These are phyloP conservation scores for Betta splendens DNA, from an alignment of 2,797 vertebrate species.

Conservation along the genomic window DNA sequence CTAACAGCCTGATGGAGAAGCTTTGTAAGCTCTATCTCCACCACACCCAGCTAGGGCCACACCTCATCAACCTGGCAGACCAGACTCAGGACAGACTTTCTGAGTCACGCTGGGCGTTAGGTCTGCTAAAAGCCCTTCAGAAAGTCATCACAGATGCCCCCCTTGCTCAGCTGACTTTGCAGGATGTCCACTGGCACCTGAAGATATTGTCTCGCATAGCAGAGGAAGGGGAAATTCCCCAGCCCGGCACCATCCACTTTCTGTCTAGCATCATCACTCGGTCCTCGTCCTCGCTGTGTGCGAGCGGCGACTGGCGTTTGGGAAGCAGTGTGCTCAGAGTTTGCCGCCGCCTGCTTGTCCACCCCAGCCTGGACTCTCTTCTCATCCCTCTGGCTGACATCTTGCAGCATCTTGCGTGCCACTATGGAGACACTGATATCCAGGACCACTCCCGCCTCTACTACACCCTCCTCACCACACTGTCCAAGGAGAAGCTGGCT, in stretches of 20 bases:
- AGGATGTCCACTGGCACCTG: slow-evolving; percentile 83
- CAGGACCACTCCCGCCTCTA: slow-evolving; percentile 88
- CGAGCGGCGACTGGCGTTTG: slow-evolving; percentile 78
- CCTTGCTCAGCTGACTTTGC: slow-evolving; percentile 39
- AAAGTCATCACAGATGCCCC: slow-evolving; percentile 70
- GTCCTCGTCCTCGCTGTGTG: slow-evolving; percentile 54
- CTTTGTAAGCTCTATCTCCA: slow-evolving; percentile 81
- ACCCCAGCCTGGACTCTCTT: slow-evolving; percentile 76
- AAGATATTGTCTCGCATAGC: slow-evolving; percentile 83
- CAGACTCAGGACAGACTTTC: slow-evolving; percentile 69
- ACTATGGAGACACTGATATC: slow-evolving; percentile 83
- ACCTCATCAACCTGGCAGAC: slow-evolving; percentile 84
- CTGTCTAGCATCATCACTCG: slow-evolving; percentile 70
- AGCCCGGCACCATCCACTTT: slow-evolving; percentile 74
- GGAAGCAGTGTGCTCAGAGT: slow-evolving; percentile 83
- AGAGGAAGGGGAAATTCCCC: slow-evolving; percentile 75
- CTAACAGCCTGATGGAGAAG: slow-evolving; percentile 63
- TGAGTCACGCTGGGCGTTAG: slow-evolving; percentile 73
- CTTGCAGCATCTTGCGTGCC: slow-evolving; percentile 78
- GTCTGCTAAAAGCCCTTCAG: slow-evolving; percentile 77
- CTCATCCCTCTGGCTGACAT: slow-evolving; percentile 81
- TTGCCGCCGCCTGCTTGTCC: slow-evolving; percentile 82
- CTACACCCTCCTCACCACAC: slow-evolving; percentile 85
- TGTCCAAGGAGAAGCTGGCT: slow-evolving; percentile 84
- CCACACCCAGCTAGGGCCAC: slow-evolving; percentile 80